Evolutionary conservation across 2,797 vertebrate species (phyloP), one percentile per base, ranked within the genome.

Genomic region (Schizopygopsis pylzovi): DNA sequence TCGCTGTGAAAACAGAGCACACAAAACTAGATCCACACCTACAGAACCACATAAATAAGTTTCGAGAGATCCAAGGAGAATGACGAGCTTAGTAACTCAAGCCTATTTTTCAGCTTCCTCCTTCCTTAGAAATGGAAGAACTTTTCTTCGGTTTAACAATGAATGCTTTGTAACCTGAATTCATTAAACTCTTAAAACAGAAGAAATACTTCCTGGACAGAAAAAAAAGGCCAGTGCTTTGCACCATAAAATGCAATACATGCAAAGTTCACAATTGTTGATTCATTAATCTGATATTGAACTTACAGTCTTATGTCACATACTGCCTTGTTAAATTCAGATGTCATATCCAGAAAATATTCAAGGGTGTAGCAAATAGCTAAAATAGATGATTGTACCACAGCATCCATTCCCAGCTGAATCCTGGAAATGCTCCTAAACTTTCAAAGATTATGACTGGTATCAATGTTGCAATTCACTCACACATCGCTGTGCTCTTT

Each of bases 101-200:
- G 25, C 47, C 83, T 25, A 33, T 87, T 90, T 90, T 88, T 79
- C 47, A 37, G 80, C 67, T 90, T 92, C 85, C 86, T 92, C 87
- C 71, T 93, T 94, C 93, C 93, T 94, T 91, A n/a, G 80, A 49
- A 72, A 75, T 41, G 33, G 4, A 28, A 22, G 7, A 18, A 37
- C n/a, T 49, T 56, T 54, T 47, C 67, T 56, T 52, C 20, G 1
- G 16, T 61, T 75, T 83, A 63, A 25, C 28, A 65, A 47, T 11
- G 43, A 13, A 76, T 9, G 37, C n/a, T 81, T 77, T 71, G 28
- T 22, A 61, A 18, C 20, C 13, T 1, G 39, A 61, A 45, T 43
- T 59, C 54, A 45, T 79, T 61, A 43, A 43, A 61, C 25, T 6
- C 5, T 39, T 56, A 20, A 59, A 56, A 56, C 0, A 39, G 20